A percentile compares a stretch with the other conserved stretches of the same genome.
Conservation (phyloP, 2,888 invertebrate species). For the Orthonychiurus folsomi region DNA sequence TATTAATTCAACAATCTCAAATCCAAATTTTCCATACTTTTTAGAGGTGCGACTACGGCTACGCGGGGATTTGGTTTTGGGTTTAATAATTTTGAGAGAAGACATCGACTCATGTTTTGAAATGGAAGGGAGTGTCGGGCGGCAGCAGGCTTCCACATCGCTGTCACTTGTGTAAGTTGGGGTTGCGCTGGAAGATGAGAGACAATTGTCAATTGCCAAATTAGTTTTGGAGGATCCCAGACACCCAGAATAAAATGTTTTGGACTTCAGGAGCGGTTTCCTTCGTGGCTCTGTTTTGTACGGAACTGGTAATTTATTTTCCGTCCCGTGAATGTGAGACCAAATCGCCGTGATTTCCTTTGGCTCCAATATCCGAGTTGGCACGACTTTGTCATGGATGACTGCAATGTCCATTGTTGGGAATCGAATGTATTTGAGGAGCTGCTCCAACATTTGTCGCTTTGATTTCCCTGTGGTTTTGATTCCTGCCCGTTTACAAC, state of each 20-base stretch:
- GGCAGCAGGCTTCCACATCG: no score
- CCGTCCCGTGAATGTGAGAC: constrained; percentile 13
- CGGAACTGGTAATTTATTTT: constrained; percentile 9
- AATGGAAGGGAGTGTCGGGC: no score
- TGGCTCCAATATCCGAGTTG: constrained; percentile 29
- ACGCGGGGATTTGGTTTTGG: no score
- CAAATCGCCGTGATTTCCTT: constrained; percentile 27
- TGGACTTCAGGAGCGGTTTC: constrained; percentile 7
- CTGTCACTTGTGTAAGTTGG: no score
- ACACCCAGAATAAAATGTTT: neutral
- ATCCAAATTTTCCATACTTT: no score
- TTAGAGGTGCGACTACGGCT: no score
- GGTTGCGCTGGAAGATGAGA: no score
- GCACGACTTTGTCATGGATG: constrained; percentile 28
- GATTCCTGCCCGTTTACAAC: constrained; percentile 23
- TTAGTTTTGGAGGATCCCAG: no score
- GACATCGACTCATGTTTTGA: no score
- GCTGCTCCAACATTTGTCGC: constrained; percentile 23
- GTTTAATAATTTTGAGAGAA: no score
- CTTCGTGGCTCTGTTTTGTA: constrained; percentile 13
- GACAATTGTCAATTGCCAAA: neutral
- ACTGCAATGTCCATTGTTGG: constrained; percentile 25
- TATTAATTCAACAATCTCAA: no score
- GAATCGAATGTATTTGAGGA: constrained; percentile 32
- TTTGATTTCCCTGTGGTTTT: constrained; percentile 32